Conservation (phyloP, 2,888 invertebrate species). For the Morinoia aosen region DNA sequence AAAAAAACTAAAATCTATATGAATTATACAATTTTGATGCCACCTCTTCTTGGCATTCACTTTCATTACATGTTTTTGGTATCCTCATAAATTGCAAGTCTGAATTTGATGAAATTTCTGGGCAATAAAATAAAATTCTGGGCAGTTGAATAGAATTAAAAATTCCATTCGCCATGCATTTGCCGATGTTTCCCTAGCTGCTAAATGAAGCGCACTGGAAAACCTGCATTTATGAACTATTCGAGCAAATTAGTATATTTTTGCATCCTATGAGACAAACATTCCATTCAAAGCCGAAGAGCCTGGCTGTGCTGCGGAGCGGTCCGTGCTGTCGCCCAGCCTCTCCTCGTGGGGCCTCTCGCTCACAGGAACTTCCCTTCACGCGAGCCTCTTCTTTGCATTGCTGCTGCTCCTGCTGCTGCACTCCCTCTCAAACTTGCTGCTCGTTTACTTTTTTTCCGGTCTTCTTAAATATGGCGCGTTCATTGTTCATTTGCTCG, state of each 20-base stretch:
- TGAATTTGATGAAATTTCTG: too few species aligned
- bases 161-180: too few species aligned
- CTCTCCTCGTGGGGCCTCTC: neutral
- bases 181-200: too few species aligned
- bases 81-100: too few species aligned
- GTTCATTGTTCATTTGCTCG: neutral
- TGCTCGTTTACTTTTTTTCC: neutral
- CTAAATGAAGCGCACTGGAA: too few species aligned
- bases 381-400: neutral
- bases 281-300: neutral
- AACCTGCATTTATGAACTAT: neutral
- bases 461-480: neutral
- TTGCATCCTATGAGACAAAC: neutral
- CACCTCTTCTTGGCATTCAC: too few species aligned
- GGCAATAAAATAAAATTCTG: too few species aligned
- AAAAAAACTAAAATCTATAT: too few species aligned
- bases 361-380: neutral
- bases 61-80: too few species aligned
- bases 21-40: too few species aligned
- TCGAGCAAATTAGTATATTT: neutral
- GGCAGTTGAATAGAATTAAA: too few species aligned
- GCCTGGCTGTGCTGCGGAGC: neutral
- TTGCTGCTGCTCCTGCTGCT: neutral
- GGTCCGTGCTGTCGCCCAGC: neutral
- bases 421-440: neutral